Percentiles rank a stretch among this genome's conserved stretches.
Evolutionary conservation across 2,113 vertebrate species (phyloP).

Genomic region (Nematolebias whitei): DNA sequence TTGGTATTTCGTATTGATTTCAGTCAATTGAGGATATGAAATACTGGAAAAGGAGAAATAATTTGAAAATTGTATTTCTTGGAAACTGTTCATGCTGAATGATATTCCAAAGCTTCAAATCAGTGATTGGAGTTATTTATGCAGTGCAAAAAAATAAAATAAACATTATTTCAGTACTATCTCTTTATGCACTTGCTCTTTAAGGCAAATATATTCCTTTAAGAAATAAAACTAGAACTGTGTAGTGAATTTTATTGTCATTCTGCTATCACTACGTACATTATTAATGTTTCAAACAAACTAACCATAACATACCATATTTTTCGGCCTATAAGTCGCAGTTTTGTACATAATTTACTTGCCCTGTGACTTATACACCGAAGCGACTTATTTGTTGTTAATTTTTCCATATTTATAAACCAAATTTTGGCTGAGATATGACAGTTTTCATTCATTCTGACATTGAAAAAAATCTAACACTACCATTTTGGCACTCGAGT

Average conservation of each 20-base stretch:
- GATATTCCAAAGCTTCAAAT: not conserved
- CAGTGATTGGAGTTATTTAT: not conserved
- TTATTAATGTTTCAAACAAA: not conserved
- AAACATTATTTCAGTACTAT: not conserved
- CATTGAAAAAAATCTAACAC: too few relatives aligned
- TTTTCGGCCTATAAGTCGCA: too few relatives aligned
- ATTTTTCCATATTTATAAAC: too few relatives aligned
- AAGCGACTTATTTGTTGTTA: too few relatives aligned
- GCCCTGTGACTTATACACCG: too few relatives aligned
- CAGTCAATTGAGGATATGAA: constrained; percentile 61
- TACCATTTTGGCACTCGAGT: too few relatives aligned
- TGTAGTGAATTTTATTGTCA: not conserved
- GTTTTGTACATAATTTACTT: too few relatives aligned
- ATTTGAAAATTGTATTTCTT: constrained; percentile 11
- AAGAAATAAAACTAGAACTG: not conserved
- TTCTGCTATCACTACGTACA: not conserved
- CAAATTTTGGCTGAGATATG: too few relatives aligned
- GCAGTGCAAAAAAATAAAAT: not conserved
- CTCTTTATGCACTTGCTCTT: not conserved
- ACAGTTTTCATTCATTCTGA: too few relatives aligned
- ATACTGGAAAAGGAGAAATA: constrained; percentile 38
- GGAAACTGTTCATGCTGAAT: constrained; percentile 2
- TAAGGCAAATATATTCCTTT: not conserved
- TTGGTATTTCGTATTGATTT: constrained; percentile 55
- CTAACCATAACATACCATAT: too few relatives aligned